Percentiles rank a stretch among this genome's conserved stretches.
Conservation (phyloP, 2,113 vertebrate species). For the Paramormyrops kingsleyae region DNA sequence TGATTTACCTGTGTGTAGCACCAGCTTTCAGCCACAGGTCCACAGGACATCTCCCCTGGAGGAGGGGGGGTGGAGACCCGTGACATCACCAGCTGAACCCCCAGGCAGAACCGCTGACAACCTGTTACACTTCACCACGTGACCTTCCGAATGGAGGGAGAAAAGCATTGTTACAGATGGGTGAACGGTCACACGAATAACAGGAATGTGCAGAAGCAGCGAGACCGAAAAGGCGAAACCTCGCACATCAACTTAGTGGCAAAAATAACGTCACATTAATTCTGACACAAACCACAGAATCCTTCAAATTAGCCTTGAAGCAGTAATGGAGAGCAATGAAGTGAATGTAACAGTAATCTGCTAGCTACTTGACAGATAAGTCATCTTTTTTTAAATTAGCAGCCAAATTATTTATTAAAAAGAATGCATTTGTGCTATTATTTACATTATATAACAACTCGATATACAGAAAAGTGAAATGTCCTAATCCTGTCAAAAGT, state of each 20-base stretch:
- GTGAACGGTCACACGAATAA: not conserved
- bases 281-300: not conserved
- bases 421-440: not conserved
- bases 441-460: not conserved
- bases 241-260: not conserved
- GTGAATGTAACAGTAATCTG: constrained; percentile 1
- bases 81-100: constrained; percentile 86
- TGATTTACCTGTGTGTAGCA: constrained; percentile 91
- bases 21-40: constrained; percentile 98
- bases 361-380: not conserved
- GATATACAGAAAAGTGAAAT: not conserved
- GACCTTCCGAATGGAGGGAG: constrained; percentile 24
- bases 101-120: constrained; percentile 32
- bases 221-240: not conserved
- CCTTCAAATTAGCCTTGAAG: constrained; percentile 14
- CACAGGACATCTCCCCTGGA: constrained; percentile 98
- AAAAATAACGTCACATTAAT: constrained; percentile 6
- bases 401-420: not conserved
- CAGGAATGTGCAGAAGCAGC: constrained; percentile 13
- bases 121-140: constrained; percentile 43
- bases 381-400: not conserved
- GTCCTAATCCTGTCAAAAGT: not conserved
- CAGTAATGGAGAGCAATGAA: constrained; percentile 11
- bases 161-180: not conserved
- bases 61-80: constrained; percentile 98